Evolutionary conservation across 2,113 vertebrate genomes (phyloP).

Genomic region (Etia nguti): DNA sequence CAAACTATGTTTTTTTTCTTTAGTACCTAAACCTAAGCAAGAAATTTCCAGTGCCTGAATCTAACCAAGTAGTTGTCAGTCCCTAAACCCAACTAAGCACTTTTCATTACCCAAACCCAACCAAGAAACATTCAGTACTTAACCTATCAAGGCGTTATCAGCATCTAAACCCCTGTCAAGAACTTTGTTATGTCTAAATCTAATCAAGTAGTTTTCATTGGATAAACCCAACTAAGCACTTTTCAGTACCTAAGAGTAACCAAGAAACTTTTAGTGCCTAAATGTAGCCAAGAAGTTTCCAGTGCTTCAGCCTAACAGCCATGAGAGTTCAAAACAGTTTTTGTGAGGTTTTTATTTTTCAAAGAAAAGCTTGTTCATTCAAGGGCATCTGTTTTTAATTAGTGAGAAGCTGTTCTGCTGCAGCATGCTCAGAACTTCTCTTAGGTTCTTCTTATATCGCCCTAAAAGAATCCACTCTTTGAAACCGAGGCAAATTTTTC

Average conservation of each 20-base stretch:
- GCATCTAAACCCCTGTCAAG: neutral
- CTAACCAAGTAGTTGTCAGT: neutral
- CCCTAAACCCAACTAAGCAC: neutral
- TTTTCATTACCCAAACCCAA: neutral
- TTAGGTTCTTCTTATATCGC: neutral
- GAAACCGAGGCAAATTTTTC: neutral
- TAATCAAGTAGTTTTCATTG: neutral
- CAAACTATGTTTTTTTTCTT: neutral
- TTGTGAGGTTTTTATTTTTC: neutral
- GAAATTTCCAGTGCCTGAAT: neutral
- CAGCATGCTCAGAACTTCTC: neutral
- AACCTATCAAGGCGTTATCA: neutral
- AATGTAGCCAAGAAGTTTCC: neutral
- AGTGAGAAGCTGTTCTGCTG: neutral
- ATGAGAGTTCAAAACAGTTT: neutral
- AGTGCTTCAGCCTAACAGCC: neutral
- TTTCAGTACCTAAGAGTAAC: neutral
- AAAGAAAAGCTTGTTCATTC: neutral
- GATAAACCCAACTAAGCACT: neutral
- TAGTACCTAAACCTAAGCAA: neutral
- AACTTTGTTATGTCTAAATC: neutral
- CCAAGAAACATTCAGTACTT: neutral
- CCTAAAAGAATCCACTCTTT: neutral
- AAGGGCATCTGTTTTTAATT: slow-evolving; percentile 13
- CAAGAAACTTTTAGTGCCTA: neutral